These are phyloP conservation scores for Neoascia interrupta DNA, from an alignment of 2,888 invertebrate genomes.

Conservation along the genomic window DNA sequence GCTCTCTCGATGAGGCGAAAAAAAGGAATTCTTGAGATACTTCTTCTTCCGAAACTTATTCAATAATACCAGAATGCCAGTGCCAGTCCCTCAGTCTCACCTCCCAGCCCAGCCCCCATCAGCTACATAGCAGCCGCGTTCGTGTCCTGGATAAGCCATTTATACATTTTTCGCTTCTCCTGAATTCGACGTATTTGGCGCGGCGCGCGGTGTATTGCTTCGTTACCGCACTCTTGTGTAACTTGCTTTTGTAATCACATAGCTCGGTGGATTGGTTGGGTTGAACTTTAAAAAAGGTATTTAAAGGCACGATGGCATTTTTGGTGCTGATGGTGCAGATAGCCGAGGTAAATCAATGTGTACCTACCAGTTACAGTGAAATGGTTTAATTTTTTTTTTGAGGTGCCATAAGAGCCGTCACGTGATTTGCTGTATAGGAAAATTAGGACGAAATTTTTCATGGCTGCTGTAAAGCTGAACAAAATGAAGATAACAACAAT, in stretches of 20 bases:
- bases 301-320: constrained; percentile 16
- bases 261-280: constrained; percentile 16
- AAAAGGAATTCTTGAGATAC: constrained; percentile 48
- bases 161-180: constrained; percentile 8
- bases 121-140: too few species aligned
- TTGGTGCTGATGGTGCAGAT: neutral
- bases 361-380: neutral
- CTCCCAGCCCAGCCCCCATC: too few species aligned
- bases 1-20: constrained; percentile 30
- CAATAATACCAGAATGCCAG: constrained; percentile 57
- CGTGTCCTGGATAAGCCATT: constrained; percentile 13
- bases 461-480: too few species aligned
- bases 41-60: constrained; percentile 55
- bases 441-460: too few species aligned
- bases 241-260: constrained; percentile 32
- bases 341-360: constrained; percentile 29
- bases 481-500: too few species aligned
- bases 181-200: too few species aligned
- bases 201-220: too few species aligned
- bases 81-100: neutral
- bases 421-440: too few species aligned
- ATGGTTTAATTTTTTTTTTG: neutral
- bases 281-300: constrained; percentile 47
- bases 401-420: neutral
- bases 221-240: constrained; percentile 16